These are phyloP conservation scores for Pterostichus madidus DNA, from an alignment of 2,888 invertebrate genomes.

Conservation along the genomic window DNA sequence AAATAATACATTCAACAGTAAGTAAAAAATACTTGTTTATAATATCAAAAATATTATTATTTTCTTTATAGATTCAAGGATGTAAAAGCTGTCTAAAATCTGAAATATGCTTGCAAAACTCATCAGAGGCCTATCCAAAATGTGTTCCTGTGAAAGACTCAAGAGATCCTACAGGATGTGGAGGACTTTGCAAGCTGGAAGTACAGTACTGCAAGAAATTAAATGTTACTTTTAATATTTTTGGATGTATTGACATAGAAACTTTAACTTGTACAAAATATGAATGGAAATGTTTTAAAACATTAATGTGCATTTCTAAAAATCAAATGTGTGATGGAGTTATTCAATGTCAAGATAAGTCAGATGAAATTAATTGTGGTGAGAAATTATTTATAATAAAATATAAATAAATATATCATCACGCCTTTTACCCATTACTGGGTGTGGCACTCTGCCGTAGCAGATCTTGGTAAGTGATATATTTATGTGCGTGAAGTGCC, in stretches of 20 bases:
- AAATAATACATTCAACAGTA: conserved; percentile 1
- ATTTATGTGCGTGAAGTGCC: no score
- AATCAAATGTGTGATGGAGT: conserved; percentile 85
- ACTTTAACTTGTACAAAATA: conserved; percentile 81
- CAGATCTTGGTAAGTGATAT: no score
- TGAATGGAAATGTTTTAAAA: conserved; percentile 84
- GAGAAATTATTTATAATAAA: conserved; percentile 72
- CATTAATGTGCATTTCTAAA: conserved; percentile 81
- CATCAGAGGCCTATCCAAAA: conserved; percentile 72
- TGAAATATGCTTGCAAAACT: conserved; percentile 73
- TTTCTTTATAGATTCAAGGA: conserved; percentile 42
- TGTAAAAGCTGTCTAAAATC: conserved; percentile 71
- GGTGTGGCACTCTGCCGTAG: no score
- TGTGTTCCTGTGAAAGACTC: conserved; percentile 72
- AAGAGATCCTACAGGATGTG: conserved; percentile 80
- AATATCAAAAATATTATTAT: neutral
- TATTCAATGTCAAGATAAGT: conserved; percentile 86
- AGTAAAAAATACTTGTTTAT: neutral
- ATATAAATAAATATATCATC: no score
- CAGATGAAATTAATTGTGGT: conserved; percentile 88
- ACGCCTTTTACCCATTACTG: no score
- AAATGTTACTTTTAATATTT: conserved; percentile 78
- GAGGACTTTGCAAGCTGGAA: conserved; percentile 83
- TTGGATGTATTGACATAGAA: conserved; percentile 80
- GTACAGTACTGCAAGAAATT: conserved; percentile 83